phyloP scores from a whole-genome alignment of 1,140 invertebrate genomes.

The Aphis gossypii region DNA sequence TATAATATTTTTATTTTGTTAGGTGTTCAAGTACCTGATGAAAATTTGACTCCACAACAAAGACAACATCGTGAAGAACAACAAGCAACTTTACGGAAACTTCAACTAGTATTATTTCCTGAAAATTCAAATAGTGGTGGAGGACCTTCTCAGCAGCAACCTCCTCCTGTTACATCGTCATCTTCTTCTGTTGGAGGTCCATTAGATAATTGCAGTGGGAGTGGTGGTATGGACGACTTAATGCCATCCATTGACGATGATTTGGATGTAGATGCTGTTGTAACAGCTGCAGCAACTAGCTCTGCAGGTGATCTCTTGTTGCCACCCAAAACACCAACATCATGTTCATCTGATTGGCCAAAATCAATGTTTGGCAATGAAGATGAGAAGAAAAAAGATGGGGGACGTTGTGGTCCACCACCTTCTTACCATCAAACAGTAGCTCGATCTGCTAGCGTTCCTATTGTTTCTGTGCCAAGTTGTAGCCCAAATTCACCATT shows the following conservation, averaged over 20 bases:
- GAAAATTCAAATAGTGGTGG: conserved; percentile 64
- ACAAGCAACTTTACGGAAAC: conserved; percentile 87
- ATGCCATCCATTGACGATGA: conserved; percentile 54
- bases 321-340: conserved; percentile 48
- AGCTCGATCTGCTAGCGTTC: conserved; percentile 82
- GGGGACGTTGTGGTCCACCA: conserved; percentile 74
- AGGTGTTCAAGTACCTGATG: conserved; percentile 91
- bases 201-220: conserved; percentile 63
- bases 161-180: conserved; percentile 63
- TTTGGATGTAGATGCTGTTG: conserved; percentile 51
- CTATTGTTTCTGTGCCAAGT: conserved; percentile 75
- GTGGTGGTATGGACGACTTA: conserved; percentile 65
- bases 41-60: conserved; percentile 95
- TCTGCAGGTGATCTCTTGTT: conserved; percentile 26
- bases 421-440: conserved; percentile 81
- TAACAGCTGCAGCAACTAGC: conserved; percentile 32
- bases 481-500: conserved; percentile 74
- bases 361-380: conserved; percentile 74
- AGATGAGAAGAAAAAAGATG: conserved; percentile 65
- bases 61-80: conserved; percentile 91
- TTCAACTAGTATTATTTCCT: conserved; percentile 87
- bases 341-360: conserved; percentile 61
- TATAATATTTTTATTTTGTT: not conserved
- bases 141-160: conserved; percentile 61
- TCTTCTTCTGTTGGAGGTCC: conserved; percentile 64